phyloP scores from a whole-genome alignment of 1,140 invertebrate genomes.

The Scaptodrosophila lebanonensis region DNA sequence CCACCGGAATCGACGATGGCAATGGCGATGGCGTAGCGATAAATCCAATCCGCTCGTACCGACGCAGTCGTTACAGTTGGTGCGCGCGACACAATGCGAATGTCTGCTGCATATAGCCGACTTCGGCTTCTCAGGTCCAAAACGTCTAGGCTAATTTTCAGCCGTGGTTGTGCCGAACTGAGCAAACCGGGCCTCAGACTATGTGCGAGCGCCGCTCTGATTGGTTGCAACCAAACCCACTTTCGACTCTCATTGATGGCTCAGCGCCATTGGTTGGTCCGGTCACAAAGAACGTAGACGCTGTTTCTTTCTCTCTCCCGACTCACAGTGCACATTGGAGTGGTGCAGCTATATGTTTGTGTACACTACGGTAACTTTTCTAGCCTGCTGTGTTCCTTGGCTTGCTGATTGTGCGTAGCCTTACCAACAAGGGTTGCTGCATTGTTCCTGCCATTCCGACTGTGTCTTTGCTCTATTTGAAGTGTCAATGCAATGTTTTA shows the following conservation, averaged over 20 bases:
- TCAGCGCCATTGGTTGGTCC: slow-evolving; percentile 35
- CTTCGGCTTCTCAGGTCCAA: slow-evolving; percentile 2
- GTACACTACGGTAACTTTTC: too few species aligned
- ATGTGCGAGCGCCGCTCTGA: slow-evolving; percentile 14
- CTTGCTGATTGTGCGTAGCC: too few species aligned
- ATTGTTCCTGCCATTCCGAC: too few species aligned
- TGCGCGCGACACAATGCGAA: slow-evolving; percentile 26
- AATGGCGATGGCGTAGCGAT: not conserved
- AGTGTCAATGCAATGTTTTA: too few species aligned
- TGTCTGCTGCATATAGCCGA: slow-evolving; percentile 28
- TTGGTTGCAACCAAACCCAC: slow-evolving; percentile 24
- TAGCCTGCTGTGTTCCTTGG: too few species aligned
- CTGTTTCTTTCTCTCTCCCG: not conserved
- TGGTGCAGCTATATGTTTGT: not conserved
- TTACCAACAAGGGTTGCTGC: too few species aligned
- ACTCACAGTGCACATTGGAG: not conserved
- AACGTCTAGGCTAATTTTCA: slow-evolving; percentile 6
- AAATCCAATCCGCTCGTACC: too few species aligned
- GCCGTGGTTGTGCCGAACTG: slow-evolving; percentile 8
- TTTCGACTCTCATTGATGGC: slow-evolving; percentile 6
- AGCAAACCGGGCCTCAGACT: too few species aligned
- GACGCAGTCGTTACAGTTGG: slow-evolving; percentile 23
- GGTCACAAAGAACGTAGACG: too few species aligned
- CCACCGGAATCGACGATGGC: too few species aligned
- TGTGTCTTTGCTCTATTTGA: too few species aligned